Percentiles rank a stretch among this genome's conserved stretches.
Conservation (phyloP, 2,797 vertebrate genomes). For the Arrhamphus sclerolepis region DNA sequence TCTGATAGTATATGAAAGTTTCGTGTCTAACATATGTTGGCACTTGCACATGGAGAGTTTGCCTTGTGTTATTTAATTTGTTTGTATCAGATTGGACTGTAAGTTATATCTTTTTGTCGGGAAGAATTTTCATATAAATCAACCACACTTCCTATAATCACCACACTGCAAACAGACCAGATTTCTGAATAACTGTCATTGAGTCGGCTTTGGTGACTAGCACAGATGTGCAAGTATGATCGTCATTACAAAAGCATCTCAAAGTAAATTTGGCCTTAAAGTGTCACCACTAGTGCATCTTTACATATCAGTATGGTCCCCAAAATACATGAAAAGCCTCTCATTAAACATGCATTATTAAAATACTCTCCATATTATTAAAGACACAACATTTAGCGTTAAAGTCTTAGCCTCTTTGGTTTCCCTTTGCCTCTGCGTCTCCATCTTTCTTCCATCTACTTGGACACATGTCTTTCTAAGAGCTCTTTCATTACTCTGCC, state of each 20-base stretch:
- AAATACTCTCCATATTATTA: constrained; percentile 1
- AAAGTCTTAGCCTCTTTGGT: constrained; percentile 13
- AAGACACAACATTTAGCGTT: background rate
- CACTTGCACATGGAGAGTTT: no score
- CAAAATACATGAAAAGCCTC: background rate
- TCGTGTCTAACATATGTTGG: no score
- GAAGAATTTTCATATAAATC: no score
- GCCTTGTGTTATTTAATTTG: no score
- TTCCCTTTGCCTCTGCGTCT: constrained; percentile 15
- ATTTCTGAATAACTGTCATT: background rate
- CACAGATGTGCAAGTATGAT: background rate
- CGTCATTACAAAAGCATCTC: background rate
- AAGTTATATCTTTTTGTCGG: background rate
- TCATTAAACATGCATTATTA: background rate
- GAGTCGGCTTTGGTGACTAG: background rate
- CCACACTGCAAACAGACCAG: background rate
- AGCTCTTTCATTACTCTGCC: constrained; percentile 44
- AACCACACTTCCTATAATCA: background rate
- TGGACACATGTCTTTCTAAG: constrained; percentile 47
- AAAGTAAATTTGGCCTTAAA: background rate
- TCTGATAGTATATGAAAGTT: no score
- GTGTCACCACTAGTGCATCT: background rate
- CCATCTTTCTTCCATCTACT: constrained; percentile 17
- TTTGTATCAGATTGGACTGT: no score
- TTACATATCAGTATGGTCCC: background rate